Conservation (phyloP, 2,797 vertebrate genomes). For the Fistularia commersonii region DNA sequence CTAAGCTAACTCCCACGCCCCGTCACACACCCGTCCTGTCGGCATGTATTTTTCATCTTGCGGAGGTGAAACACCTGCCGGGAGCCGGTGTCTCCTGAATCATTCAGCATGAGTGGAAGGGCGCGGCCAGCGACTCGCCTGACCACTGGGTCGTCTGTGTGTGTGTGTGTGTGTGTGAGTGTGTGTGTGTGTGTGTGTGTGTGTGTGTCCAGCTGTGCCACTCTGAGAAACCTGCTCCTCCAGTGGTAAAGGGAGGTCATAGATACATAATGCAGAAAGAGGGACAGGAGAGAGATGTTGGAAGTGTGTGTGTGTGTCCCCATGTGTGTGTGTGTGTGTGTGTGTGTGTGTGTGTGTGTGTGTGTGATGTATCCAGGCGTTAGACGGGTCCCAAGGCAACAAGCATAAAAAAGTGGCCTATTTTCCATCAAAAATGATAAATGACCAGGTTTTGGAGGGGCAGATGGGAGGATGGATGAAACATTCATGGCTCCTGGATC, state of each 20-base stretch:
- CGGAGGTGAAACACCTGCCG: constrained; percentile 43
- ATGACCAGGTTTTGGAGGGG: no score
- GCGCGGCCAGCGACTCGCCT: constrained; percentile 23
- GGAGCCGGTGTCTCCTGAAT: constrained; percentile 39
- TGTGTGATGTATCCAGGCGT: constrained; percentile 30
- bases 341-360: no score
- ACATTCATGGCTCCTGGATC: no score
- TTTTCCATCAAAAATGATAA: constrained; percentile 33
- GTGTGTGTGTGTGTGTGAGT: constrained; percentile 4
- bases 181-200: constrained; percentile 1
- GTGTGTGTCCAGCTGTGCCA: background rate
- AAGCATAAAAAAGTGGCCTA: constrained; percentile 41
- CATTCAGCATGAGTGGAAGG: constrained; percentile 48
- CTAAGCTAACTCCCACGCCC: no score
- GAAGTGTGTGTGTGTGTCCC: constrained; percentile 35
- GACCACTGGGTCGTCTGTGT: constrained; percentile 26
- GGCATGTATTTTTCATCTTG: constrained; percentile 38
- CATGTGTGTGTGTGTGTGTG: no score
- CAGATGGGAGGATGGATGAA: no score
- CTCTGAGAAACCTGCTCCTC: constrained; percentile 19
- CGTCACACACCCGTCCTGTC: background rate
- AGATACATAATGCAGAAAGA: constrained; percentile 50
- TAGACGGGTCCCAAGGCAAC: constrained; percentile 39
- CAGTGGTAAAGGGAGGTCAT: constrained; percentile 27
- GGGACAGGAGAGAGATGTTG: constrained; percentile 27